Conservation (phyloP, 92 coral and sea anemone species). For the Porites lobata region DNA sequence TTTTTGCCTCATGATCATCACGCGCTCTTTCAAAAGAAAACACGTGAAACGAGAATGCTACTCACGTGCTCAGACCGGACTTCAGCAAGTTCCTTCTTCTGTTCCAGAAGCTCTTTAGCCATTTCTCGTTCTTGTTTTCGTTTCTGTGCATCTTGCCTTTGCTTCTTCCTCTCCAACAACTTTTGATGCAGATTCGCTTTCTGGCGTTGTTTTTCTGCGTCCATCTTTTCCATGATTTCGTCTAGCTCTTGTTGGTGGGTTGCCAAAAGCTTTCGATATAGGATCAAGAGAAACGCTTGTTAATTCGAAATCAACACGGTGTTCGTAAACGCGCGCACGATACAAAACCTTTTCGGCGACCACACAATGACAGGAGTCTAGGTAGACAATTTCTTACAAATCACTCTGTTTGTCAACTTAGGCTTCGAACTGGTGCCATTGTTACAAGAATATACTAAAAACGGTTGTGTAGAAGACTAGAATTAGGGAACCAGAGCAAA, state of each 20-base stretch:
- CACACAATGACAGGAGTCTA: too few species aligned
- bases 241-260: conserved; percentile 96
- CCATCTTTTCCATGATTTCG: conserved; percentile 95
- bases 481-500: too few species aligned
- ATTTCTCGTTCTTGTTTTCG: conserved; percentile 97
- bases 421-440: too few species aligned
- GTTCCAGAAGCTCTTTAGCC: conserved; percentile 96
- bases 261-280: conserved; percentile 74
- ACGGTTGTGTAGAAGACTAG: too few species aligned
- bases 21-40: neutral
- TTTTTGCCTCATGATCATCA: neutral
- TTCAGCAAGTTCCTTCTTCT: conserved; percentile 92
- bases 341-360: too few species aligned
- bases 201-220: conserved; percentile 93
- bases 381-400: too few species aligned
- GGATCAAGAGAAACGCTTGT: neutral
- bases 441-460: too few species aligned
- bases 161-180: conserved; percentile 89
- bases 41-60: neutral
- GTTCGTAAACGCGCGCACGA: too few species aligned
- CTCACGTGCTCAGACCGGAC: conserved; percentile 94
- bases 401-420: too few species aligned
- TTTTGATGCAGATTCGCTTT: conserved; percentile 86
- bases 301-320: too few species aligned
- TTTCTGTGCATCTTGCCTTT: conserved; percentile 85